Conservation (phyloP, 2,888 invertebrate species). For the Drosophila prolongata region DNA sequence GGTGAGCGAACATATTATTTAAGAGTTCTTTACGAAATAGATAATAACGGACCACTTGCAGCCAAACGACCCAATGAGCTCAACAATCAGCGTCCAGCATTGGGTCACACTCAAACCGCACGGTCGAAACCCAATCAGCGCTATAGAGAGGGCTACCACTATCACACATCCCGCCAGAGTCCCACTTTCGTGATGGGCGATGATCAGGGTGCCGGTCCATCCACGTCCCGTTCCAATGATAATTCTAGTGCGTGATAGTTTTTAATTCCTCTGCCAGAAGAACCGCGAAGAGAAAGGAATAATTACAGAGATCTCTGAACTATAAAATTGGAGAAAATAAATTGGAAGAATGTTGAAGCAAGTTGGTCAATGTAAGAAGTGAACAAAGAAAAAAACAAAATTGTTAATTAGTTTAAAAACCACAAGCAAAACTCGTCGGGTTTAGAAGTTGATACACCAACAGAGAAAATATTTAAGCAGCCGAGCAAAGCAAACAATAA, state of each 20-base stretch:
- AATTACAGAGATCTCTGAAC: slow-evolving; percentile 48
- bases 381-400: slow-evolving; percentile 56
- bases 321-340: slow-evolving; percentile 29
- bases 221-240: slow-evolving; percentile 85
- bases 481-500: slow-evolving; percentile 72
- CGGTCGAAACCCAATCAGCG: slow-evolving; percentile 84
- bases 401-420: slow-evolving; percentile 75
- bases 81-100: slow-evolving; percentile 84
- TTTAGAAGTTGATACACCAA: slow-evolving; percentile 44
- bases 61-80: slow-evolving; percentile 85
- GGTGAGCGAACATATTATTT: slow-evolving; percentile 64
- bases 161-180: slow-evolving; percentile 86
- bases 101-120: slow-evolving; percentile 84
- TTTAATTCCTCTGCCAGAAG: slow-evolving; percentile 82
- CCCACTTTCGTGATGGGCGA: slow-evolving; percentile 85
- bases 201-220: slow-evolving; percentile 84
- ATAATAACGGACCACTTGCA: slow-evolving; percentile 38
- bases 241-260: slow-evolving; percentile 85
- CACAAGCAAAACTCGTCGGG: slow-evolving; percentile 51
- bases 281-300: slow-evolving; percentile 35
- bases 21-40: neutral
- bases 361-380: slow-evolving; percentile 67
- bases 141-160: slow-evolving; percentile 85
- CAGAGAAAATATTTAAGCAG: slow-evolving; percentile 59
- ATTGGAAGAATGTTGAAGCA: slow-evolving; percentile 62